phyloP scores from a whole-genome alignment of 2,113 vertebrate species.

The Limnothrissa miodon region DNA sequence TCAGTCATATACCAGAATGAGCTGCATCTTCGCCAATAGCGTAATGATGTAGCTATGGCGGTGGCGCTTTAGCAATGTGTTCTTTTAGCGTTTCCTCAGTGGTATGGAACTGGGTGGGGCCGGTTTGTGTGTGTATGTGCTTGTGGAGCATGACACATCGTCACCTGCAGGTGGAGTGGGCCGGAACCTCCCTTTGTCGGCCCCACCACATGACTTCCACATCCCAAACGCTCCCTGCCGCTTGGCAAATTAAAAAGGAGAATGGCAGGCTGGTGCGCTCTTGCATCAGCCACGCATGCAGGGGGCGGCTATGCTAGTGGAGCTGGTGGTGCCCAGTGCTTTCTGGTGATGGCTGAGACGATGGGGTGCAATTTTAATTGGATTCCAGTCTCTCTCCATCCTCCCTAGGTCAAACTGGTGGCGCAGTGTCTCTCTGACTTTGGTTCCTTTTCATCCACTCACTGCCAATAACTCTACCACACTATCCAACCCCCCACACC shows the following conservation, averaged over 20 bases:
- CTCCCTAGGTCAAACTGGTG: conserved; percentile 62
- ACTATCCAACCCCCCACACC: not conserved
- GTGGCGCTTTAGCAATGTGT: not conserved
- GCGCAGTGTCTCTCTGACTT: conserved; percentile 55
- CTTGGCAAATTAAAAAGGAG: conserved; percentile 28
- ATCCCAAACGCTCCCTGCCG: conserved; percentile 36
- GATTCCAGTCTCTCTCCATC: conserved; percentile 54
- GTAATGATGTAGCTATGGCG: conserved; percentile 19
- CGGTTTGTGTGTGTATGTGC: conserved; percentile 26
- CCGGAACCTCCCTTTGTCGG: conserved; percentile 45
- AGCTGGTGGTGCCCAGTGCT: conserved; percentile 28
- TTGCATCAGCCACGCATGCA: conserved; percentile 50
- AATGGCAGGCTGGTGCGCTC: conserved; percentile 34
- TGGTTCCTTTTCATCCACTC: conserved; percentile 62
- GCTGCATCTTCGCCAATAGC: not conserved
- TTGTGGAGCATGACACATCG: conserved; percentile 58
- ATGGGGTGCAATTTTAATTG: conserved; percentile 69
- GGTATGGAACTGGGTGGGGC: not conserved
- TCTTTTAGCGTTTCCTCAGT: not conserved
- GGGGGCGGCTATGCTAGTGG: conserved; percentile 22
- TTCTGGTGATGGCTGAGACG: conserved; percentile 28
- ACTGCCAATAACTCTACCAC: conserved; percentile 18
- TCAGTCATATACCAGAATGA: conserved; percentile 9
- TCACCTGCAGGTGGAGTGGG: conserved; percentile 60
- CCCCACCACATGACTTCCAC: conserved; percentile 39